Base-by-base conservation (phyloP, 2,113 vertebrate species). In the Fregata magnificens region DNA sequence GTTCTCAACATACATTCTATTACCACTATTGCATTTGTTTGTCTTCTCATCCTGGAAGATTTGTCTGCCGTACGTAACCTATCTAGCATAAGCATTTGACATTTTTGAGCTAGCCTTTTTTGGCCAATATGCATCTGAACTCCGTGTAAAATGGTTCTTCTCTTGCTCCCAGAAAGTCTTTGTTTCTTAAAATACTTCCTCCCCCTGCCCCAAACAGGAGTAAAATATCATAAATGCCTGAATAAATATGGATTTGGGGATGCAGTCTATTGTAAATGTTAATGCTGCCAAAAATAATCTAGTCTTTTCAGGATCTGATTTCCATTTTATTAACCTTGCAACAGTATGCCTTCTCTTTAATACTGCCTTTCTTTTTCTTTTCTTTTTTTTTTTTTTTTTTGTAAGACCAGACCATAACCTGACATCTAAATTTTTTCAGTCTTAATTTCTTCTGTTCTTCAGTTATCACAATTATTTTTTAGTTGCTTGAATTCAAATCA, bases 271-370 rank as follows among this genome's bases (percentile, higher is more conserved):
- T 83, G 50, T 38, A 81, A 80, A 77, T 81, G 10, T 40, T 69
- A 88, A 38, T 53, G 47, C 53, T 91, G n/a, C 45, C 63, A 92
- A 74, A 93, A 94, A 70, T 69, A 72, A 47, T 49, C 45, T 36
- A 6, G 21, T 53, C 11, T 83, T 92, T 86, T 84, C 49, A 36
- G 28, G 49, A 55, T 58, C 40, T 62, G 31, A 82, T 94, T 96
- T 96, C 88, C 55, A n/a, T 82, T 93, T 95, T 96, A 90, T 94
- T 94, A 96, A 85, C 53, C 78, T 82, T 96, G 91, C 47, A 87
- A 80, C 76, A 93, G 40, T n/a, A 44, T 92, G 47, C 84, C 84
- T 94, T 95, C 22, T 94, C 88, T 97, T 90, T 89, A 92, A 93
- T 96, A 83, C 45, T 90, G 82, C 71, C 81, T 93, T 93, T 40